phyloP scores from a whole-genome alignment of 2,797 vertebrate species.

The Vespertilio murinus region DNA sequence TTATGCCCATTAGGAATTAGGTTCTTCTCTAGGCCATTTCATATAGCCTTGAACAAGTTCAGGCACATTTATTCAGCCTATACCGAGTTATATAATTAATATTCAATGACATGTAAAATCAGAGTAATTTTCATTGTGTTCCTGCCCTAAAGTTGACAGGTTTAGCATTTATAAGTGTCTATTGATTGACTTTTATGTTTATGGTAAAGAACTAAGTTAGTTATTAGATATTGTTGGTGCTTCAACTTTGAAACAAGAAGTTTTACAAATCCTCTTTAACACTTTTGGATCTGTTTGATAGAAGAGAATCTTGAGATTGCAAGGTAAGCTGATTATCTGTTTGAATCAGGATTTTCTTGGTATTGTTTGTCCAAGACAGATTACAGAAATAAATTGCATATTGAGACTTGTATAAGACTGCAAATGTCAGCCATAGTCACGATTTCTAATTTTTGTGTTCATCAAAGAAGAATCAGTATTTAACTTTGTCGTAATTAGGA shows the following conservation, averaged over 20 bases:
- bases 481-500: not conserved
- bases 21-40: not conserved
- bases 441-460: not conserved
- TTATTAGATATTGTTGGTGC: constrained; percentile 10
- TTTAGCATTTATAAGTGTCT: not conserved
- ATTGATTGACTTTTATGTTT: constrained; percentile 25
- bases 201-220: constrained; percentile 16
- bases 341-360: constrained; percentile 49
- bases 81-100: not conserved
- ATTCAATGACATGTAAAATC: not conserved
- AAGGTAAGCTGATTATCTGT: constrained; percentile 44
- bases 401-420: not conserved
- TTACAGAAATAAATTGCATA: constrained; percentile 38
- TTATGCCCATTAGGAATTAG: not conserved
- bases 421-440: not conserved
- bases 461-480: not conserved
- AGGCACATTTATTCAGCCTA: not conserved
- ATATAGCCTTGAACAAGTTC: not conserved
- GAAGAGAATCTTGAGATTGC: constrained; percentile 32
- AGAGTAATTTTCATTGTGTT: not conserved
- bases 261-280: constrained; percentile 31
- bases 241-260: constrained; percentile 42
- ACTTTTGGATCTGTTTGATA: constrained; percentile 8
- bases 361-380: constrained; percentile 47
- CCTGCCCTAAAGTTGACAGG: constrained; percentile 7